Evolutionary conservation across 2,888 invertebrate genomes (phyloP), one percentile per base, ranked within the genome.

Genomic region (Apamea sordens): DNA sequence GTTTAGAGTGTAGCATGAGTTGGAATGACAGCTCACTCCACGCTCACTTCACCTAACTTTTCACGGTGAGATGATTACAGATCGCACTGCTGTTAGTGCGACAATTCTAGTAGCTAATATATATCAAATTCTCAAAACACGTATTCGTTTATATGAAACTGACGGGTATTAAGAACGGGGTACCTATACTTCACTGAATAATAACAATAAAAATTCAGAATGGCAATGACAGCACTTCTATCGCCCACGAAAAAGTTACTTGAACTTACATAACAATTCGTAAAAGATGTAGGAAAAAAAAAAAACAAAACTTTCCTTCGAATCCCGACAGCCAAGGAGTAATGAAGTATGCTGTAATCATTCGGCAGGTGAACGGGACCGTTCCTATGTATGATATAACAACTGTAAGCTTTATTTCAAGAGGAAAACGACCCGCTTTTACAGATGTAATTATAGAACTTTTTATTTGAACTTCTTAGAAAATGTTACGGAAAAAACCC

Each of bases 351-450:
- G 79, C 68, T 68, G 72, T 79, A 80, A 84, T 61, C 53, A 36
- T 18, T 72, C 5, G 4, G 28, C 53, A 47, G 69, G 36, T 69
- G 71, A 3, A 47, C 8, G 18, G 6, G 10, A 41, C 10, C 13
- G 8, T 68, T n/a, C 3, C 11, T 18, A 56, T 83, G 80, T 18
- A 56, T 83, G 80, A 79, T 64, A 74, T 79, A 79, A 84, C 65
- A 8, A 50, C 13, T 53, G 24, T 53, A 71, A 61, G 1, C 13
- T 15, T 47, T 64, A 56, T 65, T 68, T 53, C 28, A 28, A 64
- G 7, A 71, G 56, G 18, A 61, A 73, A 76, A 61, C 2, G 3
- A 24, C 32, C 28, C 61, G 24, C 1, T 28, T 36, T 11, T 6
- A 64, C 18, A 4, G 18, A 63, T 50, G 76, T 80, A 75, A 82